Evolutionary conservation across 1,140 invertebrate species (phyloP).

Genomic region (Goniozus legneri): DNA sequence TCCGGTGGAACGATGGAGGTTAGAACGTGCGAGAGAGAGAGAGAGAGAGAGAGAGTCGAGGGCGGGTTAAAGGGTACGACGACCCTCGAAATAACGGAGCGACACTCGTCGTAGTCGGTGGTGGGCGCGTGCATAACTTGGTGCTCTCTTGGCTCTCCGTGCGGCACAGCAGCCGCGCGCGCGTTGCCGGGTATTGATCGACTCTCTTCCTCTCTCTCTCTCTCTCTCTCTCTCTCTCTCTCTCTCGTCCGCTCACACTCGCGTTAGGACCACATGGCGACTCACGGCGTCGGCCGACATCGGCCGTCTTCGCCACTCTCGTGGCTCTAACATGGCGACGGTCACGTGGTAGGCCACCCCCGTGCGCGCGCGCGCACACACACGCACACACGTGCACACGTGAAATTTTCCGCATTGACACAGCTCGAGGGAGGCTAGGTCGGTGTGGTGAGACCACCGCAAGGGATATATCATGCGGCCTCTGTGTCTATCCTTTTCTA

Average conservation of each 20-base stretch:
- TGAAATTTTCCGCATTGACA: constrained; percentile 8
- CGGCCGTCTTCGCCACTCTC: constrained; percentile 32
- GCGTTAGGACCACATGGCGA: constrained; percentile 41
- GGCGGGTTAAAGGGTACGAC: constrained; percentile 8
- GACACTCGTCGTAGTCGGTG: background rate
- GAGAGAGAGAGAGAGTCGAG: background rate
- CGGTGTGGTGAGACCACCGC: constrained; percentile 28
- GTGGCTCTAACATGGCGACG: constrained; percentile 38
- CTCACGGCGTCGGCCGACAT: constrained; percentile 33
- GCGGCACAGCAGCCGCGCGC: too few species aligned
- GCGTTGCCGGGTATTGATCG: too few species aligned
- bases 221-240: background rate
- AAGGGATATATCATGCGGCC: constrained; percentile 34
- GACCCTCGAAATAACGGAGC: constrained; percentile 36
- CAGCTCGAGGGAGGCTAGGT: constrained; percentile 10
- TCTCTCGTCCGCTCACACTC: background rate
- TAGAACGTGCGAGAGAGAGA: too few species aligned
- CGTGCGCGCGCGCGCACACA: constrained; percentile 11
- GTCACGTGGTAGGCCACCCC: constrained; percentile 35
- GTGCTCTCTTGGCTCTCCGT: constrained; percentile 44
- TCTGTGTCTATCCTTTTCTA: constrained; percentile 7
- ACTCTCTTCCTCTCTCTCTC: background rate
- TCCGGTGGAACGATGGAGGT: background rate
- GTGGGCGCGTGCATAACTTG: constrained; percentile 41
- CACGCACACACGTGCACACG: constrained; percentile 5